These are phyloP conservation scores for Schizopygopsis malacanthus DNA, from an alignment of 2,797 vertebrate genomes.

Conservation along the genomic window DNA sequence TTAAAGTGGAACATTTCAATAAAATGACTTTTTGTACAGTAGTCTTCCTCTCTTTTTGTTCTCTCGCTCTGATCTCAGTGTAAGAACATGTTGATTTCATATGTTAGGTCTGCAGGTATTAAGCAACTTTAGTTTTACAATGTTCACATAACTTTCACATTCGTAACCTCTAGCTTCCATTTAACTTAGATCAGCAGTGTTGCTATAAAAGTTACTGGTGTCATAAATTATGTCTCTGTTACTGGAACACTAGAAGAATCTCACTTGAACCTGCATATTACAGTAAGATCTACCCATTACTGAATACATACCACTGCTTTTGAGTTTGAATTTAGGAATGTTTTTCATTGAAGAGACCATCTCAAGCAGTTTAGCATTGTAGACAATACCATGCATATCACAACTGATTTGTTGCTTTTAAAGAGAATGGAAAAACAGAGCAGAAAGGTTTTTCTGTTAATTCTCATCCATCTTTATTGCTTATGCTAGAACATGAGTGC, in stretches of 20 bases:
- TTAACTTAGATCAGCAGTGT: neutral
- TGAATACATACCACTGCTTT: neutral
- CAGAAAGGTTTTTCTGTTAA: conserved; percentile 61
- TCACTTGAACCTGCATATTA: neutral
- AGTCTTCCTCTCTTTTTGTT: conserved; percentile 33
- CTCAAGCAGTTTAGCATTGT: neutral
- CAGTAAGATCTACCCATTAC: neutral
- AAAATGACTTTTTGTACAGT: conserved; percentile 75
- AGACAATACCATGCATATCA: neutral
- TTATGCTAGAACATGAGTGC: conserved; percentile 64
- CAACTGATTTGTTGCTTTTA: neutral
- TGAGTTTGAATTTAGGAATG: neutral
- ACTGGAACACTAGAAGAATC: neutral
- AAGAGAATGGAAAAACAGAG: conserved; percentile 41
- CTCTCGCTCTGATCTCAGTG: neutral
- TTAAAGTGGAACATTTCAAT: conserved; percentile 74
- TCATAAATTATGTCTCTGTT: neutral
- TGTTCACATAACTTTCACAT: neutral
- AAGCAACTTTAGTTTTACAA: neutral
- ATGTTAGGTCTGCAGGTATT: neutral
- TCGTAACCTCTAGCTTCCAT: neutral
- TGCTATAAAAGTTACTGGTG: conserved; percentile 55
- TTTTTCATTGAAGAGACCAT: neutral
- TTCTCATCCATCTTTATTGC: conserved; percentile 68
- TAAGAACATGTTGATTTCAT: neutral